Conservation (phyloP, 1,140 invertebrate species). For the Myzus persicae region DNA sequence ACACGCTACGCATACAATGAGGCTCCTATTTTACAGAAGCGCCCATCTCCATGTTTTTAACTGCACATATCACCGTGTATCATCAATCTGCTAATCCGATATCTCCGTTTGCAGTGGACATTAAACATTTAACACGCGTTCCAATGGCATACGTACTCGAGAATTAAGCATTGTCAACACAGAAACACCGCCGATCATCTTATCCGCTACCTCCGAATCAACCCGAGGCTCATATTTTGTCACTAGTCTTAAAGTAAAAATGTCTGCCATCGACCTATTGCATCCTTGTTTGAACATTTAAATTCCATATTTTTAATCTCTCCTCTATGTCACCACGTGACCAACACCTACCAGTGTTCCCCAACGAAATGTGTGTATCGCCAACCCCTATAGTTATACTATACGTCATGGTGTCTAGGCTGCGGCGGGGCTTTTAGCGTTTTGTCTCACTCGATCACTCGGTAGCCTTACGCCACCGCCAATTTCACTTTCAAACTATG, state of each 20-base stretch:
- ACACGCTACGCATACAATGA: background rate
- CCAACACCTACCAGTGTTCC: background rate
- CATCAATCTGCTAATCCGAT: background rate
- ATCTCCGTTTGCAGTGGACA: background rate
- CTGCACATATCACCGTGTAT: background rate
- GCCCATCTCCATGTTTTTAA: background rate
- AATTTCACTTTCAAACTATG: background rate
- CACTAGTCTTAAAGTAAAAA: background rate
- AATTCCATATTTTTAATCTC: background rate
- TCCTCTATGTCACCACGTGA: background rate
- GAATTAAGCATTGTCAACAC: background rate
- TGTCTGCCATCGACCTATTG: background rate
- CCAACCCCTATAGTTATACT: background rate
- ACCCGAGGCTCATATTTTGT: background rate
- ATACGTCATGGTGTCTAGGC: too few species aligned
- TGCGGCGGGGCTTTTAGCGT: background rate
- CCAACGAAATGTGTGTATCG: background rate
- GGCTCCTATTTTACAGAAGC: background rate
- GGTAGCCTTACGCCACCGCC: background rate
- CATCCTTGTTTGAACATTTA: background rate
- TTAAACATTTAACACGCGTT: background rate
- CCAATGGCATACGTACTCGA: background rate
- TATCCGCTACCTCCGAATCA: background rate
- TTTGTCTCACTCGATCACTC: background rate
- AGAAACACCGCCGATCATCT: background rate